A percentile compares a stretch with the other conserved stretches of the same genome.
These are phyloP conservation scores for Sebastes cheni DNA, from an alignment of 2,797 vertebrate genomes.

Conservation along the genomic window DNA sequence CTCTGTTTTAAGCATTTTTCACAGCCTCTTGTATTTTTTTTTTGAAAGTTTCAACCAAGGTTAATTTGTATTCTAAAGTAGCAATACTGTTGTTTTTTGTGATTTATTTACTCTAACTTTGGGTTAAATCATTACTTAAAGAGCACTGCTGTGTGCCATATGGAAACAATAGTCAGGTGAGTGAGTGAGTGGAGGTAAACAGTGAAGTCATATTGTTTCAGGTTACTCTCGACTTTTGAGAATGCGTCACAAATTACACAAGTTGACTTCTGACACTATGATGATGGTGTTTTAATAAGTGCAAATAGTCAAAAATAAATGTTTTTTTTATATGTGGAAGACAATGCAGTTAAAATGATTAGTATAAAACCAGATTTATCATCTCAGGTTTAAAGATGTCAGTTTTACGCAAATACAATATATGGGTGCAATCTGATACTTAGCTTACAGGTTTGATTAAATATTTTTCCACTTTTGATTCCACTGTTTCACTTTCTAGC, in stretches of 20 bases:
- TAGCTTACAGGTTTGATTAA: background rate
- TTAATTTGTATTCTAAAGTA: background rate
- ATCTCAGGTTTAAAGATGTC: background rate
- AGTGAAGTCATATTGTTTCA: constrained; percentile 30
- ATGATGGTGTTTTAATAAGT: background rate
- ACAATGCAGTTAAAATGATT: background rate
- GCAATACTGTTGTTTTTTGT: background rate
- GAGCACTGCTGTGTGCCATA: constrained; percentile 58
- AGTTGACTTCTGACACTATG: background rate
- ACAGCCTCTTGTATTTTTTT: constrained; percentile 23
- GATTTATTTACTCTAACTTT: background rate
- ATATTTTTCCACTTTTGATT: background rate
- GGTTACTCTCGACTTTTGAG: constrained; percentile 14
- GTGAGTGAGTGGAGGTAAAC: constrained; percentile 57
- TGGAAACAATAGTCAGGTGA: constrained; percentile 72
- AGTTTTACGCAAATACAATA: background rate
- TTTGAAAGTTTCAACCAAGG: background rate
- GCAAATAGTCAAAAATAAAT: background rate
- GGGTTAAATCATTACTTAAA: constrained; percentile 43
- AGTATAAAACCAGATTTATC: background rate
- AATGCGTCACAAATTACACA: background rate
- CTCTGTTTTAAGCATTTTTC: constrained; percentile 24
- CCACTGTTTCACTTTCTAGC: background rate
- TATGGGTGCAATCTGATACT: background rate
- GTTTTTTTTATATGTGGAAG: background rate